Base-by-base conservation (phyloP, 1,140 invertebrate genomes). In the Drosophila funebris region DNA sequence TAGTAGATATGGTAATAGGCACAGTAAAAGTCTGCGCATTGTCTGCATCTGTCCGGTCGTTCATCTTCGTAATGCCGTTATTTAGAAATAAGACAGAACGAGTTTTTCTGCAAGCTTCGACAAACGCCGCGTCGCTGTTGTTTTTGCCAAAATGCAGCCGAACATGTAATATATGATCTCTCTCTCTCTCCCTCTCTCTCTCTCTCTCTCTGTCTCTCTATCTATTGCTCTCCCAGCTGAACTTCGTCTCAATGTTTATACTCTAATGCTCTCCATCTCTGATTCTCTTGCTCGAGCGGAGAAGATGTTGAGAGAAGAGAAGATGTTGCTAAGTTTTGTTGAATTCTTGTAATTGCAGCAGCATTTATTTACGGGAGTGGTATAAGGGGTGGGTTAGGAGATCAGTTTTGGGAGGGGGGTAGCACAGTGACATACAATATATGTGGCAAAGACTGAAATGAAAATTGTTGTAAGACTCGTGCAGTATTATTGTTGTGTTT, bases 21-120 rank as follows among this genome's bases (percentile, higher is more conserved):
- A 76, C 70, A 69, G 75, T 67, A 68, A 87, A 82, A 82, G 76
- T 80, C 80, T 84, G 81, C 62, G 53, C 66, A 66, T 69, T 57
- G 82, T 85, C 82, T 53, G 70, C 46, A 72, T 52, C 63, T 48
- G 62, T 84, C 67, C 69, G 83, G 78, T 83, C 83, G 83, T 87
- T 87, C 83, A 88, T 88, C 83, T 87, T 88, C 83, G 78, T 63
- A 83, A 88, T 87, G 83, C 83, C 83, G 83, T 87, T 87, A 88
- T 83, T 87, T 88, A 87, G 83, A 87, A 88, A 87, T 67, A 76
- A 73, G 83, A 67, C 78, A 87, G 78, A 88, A 88, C 83, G 72
- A 79, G 83, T 88, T 88, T 88, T 58, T 68, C 41, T 52, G 54
- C 50, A 52, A 67, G 60, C 64, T 64, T 74, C 62, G 41, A 14